Conservation (phyloP, 1,140 invertebrate genomes). For the Pseudomyrmex pallidus region DNA sequence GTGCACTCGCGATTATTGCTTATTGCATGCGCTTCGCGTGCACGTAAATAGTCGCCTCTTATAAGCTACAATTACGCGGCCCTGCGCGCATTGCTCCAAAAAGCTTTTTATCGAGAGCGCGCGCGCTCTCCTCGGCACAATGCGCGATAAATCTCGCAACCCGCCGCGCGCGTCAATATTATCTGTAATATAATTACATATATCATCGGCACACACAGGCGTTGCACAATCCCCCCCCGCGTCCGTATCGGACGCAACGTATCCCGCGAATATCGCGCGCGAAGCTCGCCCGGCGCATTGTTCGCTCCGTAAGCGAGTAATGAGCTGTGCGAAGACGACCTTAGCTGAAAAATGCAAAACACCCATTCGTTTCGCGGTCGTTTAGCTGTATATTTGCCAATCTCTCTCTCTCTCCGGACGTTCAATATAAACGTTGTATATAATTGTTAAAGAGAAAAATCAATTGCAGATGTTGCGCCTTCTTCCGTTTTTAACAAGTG, state of each 20-base stretch:
- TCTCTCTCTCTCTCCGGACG: no score
- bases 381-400: no score
- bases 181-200: slow-evolving; percentile 62
- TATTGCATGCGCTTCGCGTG: slow-evolving; percentile 46
- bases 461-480: no score
- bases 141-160: slow-evolving; percentile 49
- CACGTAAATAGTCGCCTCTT: slow-evolving; percentile 59
- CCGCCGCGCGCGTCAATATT: slow-evolving; percentile 47
- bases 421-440: no score
- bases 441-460: no score
- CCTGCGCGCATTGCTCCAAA: slow-evolving; percentile 32
- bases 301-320: neutral
- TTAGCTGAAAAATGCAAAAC: no score
- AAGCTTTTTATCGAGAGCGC: slow-evolving; percentile 48
- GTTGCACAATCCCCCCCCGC: neutral
- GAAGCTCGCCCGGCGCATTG: slow-evolving; percentile 34
- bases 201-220: slow-evolving; percentile 19
- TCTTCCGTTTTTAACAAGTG: no score
- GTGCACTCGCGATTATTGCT: slow-evolving; percentile 57
- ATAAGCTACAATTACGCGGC: slow-evolving; percentile 55
- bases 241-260: neutral
- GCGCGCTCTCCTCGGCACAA: slow-evolving; percentile 24
- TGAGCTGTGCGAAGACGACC: neutral
- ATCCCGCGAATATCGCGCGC: slow-evolving; percentile 25
- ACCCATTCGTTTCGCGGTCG: no score